A percentile compares a stretch with the other conserved stretches of the same genome.
These are phyloP conservation scores for Diarsia brunnea DNA, from an alignment of 2,888 invertebrate species.

Conservation along the genomic window DNA sequence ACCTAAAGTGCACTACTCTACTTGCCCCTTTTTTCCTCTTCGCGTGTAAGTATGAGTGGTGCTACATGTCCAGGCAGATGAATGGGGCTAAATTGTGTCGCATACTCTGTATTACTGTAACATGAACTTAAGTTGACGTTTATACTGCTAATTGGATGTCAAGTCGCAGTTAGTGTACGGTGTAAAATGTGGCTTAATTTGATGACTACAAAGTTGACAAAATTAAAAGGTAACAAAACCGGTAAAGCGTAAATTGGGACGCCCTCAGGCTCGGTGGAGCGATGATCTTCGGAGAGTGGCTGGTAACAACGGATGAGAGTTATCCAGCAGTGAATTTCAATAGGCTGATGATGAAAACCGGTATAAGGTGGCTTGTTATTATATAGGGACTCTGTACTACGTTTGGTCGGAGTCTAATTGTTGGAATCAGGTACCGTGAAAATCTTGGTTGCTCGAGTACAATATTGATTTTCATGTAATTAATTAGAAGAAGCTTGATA, in stretches of 20 bases:
- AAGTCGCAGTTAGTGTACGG: conserved; percentile 11
- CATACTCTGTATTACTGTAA: conserved; percentile 23
- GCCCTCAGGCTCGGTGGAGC: too few species aligned
- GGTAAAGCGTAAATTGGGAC: too few species aligned
- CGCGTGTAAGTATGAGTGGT: conserved; percentile 44
- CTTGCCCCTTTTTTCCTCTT: background rate
- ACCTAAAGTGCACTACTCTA: background rate
- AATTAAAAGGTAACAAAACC: conserved; percentile 12
- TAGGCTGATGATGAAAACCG: too few species aligned
- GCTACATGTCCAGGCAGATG: conserved; percentile 37
- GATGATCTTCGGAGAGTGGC: too few species aligned
- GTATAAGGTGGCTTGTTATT: background rate
- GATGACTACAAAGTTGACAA: background rate
- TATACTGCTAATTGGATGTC: conserved; percentile 37
- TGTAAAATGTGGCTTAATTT: conserved; percentile 28
- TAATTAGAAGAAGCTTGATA: background rate
- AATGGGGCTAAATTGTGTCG: conserved; percentile 46
- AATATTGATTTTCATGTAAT: background rate
- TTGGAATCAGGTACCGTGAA: background rate
- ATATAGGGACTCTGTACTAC: background rate
- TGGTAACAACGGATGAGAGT: too few species aligned
- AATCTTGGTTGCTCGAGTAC: background rate
- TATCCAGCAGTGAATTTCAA: too few species aligned
- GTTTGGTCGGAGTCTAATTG: background rate
- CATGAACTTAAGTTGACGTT: conserved; percentile 33